A percentile compares a stretch with the other conserved stretches of the same genome.
phyloP scores from a whole-genome alignment of 2,888 invertebrate species.

The Drosophila fungiperda region DNA sequence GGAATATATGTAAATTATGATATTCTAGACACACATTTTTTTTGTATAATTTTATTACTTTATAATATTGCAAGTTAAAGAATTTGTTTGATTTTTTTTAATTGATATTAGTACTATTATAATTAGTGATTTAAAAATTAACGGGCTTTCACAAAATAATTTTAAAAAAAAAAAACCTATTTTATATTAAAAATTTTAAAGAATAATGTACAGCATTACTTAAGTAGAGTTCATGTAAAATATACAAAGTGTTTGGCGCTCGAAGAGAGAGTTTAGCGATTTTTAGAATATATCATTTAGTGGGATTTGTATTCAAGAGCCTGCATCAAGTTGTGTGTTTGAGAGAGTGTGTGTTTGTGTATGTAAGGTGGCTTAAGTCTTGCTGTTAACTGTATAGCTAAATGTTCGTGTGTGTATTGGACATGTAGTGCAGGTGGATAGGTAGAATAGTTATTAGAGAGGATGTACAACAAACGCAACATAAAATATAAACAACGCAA shows the following conservation, averaged over 20 bases:
- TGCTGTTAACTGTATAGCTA: conserved; percentile 34
- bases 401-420: conserved; percentile 34
- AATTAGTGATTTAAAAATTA: conserved; percentile 82
- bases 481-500: conserved; percentile 80
- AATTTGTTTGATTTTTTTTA: conserved; percentile 7
- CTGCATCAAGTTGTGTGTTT: conserved; percentile 19
- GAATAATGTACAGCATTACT: conserved; percentile 66
- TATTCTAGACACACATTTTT: not conserved
- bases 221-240: conserved; percentile 65
- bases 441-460: conserved; percentile 48
- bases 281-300: conserved; percentile 16
- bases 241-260: conserved; percentile 66
- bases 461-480: conserved; percentile 78
- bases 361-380: conserved; percentile 4
- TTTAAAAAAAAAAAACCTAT: conserved; percentile 27
- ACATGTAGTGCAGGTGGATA: conserved; percentile 42
- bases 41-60: conserved; percentile 3
- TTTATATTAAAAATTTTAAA: conserved; percentile 35
- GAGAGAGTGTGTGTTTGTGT: conserved; percentile 6
- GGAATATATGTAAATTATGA: conserved; percentile 30
- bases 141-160: conserved; percentile 67
- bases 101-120: conserved; percentile 19
- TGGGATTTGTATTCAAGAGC: conserved; percentile 7
- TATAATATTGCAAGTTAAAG: conserved; percentile 7
- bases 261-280: conserved; percentile 30